Conservation (phyloP, 2,113 vertebrate genomes). For the Peucedramus taeniatus region DNA sequence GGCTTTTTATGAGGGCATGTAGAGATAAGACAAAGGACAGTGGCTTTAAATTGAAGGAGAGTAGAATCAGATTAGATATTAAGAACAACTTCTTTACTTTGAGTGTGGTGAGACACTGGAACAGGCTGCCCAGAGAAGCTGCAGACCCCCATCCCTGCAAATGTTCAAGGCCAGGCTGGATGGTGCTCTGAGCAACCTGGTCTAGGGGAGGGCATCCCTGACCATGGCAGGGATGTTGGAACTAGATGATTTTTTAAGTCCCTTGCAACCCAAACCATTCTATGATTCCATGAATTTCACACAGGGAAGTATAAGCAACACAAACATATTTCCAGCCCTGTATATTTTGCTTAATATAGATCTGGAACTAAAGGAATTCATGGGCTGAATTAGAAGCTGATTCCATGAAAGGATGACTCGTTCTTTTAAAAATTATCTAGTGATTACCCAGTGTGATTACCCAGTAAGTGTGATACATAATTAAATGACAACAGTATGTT, state of each 20-base stretch:
- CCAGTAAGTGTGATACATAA: conserved; percentile 34
- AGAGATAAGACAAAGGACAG: background rate
- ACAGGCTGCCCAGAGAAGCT: background rate
- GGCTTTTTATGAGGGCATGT: background rate
- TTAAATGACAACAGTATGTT: conserved; percentile 28
- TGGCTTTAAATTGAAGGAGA: background rate
- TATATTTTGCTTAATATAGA: conserved; percentile 31
- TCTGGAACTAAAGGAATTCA: background rate
- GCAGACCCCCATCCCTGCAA: background rate
- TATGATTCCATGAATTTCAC: background rate
- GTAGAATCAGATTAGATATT: background rate
- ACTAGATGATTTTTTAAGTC: background rate
- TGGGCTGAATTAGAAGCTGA: conserved; percentile 30
- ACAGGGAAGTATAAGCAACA: background rate
- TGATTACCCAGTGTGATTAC: background rate
- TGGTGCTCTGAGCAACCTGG: background rate
- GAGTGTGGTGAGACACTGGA: background rate
- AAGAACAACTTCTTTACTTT: background rate
- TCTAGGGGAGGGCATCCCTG: background rate
- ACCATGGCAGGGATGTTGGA: background rate
- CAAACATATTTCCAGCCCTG: background rate
- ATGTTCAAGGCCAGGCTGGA: background rate
- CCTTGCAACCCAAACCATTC: background rate
- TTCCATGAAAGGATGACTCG: background rate
- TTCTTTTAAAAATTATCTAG: background rate